Conservation (phyloP, 2,797 vertebrate genomes). For the Sebastes cheni region DNA sequence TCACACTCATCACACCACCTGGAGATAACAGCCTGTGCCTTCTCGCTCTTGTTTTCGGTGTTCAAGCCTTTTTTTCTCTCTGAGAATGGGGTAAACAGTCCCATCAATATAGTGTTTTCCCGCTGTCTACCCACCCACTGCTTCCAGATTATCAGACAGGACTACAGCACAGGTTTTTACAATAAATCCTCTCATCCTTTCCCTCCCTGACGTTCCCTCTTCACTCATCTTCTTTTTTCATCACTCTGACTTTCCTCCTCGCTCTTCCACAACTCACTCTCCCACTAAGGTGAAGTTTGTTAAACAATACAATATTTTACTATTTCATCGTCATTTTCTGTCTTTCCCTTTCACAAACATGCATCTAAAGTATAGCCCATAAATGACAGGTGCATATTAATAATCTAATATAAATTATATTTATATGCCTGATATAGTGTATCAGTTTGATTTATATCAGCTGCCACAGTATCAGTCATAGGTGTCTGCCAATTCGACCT, state of each 20-base stretch:
- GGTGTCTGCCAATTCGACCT: constrained; percentile 8
- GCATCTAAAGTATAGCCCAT: neutral
- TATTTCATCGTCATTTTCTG: neutral
- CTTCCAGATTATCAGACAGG: constrained; percentile 67
- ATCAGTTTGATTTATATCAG: neutral
- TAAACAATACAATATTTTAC: neutral
- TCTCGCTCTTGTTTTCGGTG: constrained; percentile 42
- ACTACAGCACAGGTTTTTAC: constrained; percentile 59
- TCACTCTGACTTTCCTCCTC: constrained; percentile 15
- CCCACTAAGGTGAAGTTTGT: neutral
- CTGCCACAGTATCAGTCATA: neutral
- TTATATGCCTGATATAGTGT: neutral
- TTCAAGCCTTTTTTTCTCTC: constrained; percentile 25
- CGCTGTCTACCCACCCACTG: constrained; percentile 68
- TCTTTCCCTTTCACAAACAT: neutral
- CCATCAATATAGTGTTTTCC: constrained; percentile 69
- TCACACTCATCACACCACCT: neutral
- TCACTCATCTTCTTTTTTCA: constrained; percentile 39
- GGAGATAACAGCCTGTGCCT: constrained; percentile 12
- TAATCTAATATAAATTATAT: neutral
- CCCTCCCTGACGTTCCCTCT: constrained; percentile 20
- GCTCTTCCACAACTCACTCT: neutral
- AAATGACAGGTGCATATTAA: neutral
- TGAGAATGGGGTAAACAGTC: constrained; percentile 57
- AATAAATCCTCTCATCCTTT: constrained; percentile 60